These are phyloP conservation scores for Globia sparganii DNA, from an alignment of 2,888 invertebrate species.

Conservation along the genomic window DNA sequence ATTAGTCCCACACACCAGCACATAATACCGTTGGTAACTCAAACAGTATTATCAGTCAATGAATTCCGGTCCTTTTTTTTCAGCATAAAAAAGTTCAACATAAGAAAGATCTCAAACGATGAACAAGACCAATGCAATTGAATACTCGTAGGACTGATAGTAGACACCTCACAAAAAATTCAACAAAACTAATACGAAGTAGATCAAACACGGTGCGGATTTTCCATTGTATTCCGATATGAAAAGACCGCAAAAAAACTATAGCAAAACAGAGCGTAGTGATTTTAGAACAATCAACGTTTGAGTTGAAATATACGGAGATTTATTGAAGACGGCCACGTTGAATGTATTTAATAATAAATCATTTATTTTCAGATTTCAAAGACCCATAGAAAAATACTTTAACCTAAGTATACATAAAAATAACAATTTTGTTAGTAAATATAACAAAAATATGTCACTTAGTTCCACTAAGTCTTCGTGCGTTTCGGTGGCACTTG, in stretches of 20 bases:
- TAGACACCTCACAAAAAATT: slow-evolving; percentile 2
- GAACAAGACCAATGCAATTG: slow-evolving; percentile 10
- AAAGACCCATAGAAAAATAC: too few relatives aligned
- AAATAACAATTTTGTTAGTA: too few relatives aligned
- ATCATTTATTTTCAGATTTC: too few relatives aligned
- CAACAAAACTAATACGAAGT: slow-evolving; percentile 31
- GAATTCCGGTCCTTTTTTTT: too few relatives aligned
- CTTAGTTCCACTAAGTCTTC: too few relatives aligned
- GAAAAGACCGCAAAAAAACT: slow-evolving; percentile 53
- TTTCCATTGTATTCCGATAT: slow-evolving; percentile 63
- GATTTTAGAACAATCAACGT: slow-evolving; percentile 76
- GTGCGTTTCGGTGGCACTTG: too few relatives aligned
- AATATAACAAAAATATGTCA: too few relatives aligned
- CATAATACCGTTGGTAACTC: too few relatives aligned
- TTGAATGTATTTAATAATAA: background rate
- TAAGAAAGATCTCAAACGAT: slow-evolving; percentile 1
- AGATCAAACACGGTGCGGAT: slow-evolving; percentile 50
- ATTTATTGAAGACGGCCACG: slow-evolving; percentile 15
- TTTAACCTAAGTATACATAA: too few relatives aligned
- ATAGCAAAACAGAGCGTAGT: slow-evolving; percentile 68
- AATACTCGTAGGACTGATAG: background rate
- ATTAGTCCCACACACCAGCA: too few relatives aligned
- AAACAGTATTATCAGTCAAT: too few relatives aligned
- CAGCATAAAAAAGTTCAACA: too few relatives aligned
- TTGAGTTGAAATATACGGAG: slow-evolving; percentile 55